Evolutionary conservation across 2,888 invertebrate genomes (phyloP).

Genomic region (Glyphotaelius pellucidus): DNA sequence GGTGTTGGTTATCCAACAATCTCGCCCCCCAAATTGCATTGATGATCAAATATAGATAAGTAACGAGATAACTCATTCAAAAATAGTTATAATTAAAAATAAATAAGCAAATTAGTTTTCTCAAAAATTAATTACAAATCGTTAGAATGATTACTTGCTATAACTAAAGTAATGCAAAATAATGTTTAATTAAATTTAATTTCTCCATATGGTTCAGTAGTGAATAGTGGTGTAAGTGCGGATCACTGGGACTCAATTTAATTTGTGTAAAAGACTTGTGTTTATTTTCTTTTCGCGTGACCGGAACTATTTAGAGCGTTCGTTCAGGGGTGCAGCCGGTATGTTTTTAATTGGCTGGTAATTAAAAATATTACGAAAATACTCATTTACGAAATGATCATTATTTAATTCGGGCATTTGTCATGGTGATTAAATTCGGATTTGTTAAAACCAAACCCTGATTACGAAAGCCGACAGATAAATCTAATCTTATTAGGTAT

Average conservation of each 20-base stretch:
- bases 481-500: not conserved
- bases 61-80: too few species aligned
- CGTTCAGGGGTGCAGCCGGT: slow-evolving; percentile 40
- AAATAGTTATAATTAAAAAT: too few species aligned
- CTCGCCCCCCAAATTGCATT: too few species aligned
- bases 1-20: too few species aligned
- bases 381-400: not conserved
- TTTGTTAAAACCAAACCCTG: slow-evolving; percentile 25
- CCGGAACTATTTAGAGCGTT: slow-evolving; percentile 43
- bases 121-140: not conserved
- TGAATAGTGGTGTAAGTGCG: slow-evolving; percentile 5
- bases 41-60: too few species aligned
- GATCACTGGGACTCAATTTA: slow-evolving; percentile 58
- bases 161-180: not conserved
- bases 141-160: not conserved
- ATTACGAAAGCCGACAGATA: not conserved
- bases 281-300: slow-evolving; percentile 63
- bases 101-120: too few species aligned
- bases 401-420: slow-evolving; percentile 22
- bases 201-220: not conserved
- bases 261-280: slow-evolving; percentile 65
- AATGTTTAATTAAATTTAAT: not conserved
- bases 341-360: slow-evolving; percentile 47
- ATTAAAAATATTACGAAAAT: slow-evolving; percentile 43
- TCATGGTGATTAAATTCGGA: slow-evolving; percentile 16